These are phyloP conservation scores for Pteromalus puparum DNA, from an alignment of 1,140 invertebrate genomes.

Conservation along the genomic window DNA sequence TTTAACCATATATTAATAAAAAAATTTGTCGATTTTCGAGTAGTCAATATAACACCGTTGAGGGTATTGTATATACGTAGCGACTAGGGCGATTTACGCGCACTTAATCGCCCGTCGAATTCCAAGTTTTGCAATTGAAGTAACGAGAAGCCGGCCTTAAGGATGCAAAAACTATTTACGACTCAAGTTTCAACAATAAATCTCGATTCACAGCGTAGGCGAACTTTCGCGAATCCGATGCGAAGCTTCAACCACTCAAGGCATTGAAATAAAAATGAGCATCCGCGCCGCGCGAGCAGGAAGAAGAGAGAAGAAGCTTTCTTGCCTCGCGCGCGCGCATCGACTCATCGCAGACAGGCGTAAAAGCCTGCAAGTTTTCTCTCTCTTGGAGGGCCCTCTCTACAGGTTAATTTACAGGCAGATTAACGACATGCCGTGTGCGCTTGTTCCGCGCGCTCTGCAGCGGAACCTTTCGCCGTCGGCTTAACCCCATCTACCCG, in stretches of 20 bases:
- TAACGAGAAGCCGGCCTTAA: background rate
- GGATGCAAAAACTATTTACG: slow-evolving; percentile 1
- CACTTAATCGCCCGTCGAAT: background rate
- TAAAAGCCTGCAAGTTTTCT: no score
- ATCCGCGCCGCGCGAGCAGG: background rate
- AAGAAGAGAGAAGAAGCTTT: slow-evolving; percentile 1
- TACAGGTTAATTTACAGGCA: slow-evolving; percentile 36
- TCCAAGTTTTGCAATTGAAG: slow-evolving; percentile 1
- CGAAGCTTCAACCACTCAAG: background rate
- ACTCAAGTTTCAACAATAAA: background rate
- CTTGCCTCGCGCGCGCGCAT: background rate
- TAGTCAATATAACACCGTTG: background rate
- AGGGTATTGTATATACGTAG: background rate
- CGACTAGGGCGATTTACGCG: background rate
- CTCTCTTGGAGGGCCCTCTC: background rate
- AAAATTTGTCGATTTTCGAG: no score
- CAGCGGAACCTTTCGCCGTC: slow-evolving; percentile 13
- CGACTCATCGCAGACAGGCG: background rate
- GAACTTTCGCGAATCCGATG: background rate
- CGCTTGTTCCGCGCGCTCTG: slow-evolving; percentile 9
- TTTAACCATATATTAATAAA: no score
- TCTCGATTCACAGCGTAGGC: background rate
- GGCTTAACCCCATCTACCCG: slow-evolving; percentile 24
- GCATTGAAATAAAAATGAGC: background rate
- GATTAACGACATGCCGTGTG: slow-evolving; percentile 30